Evolutionary conservation across 1,140 invertebrate genomes (phyloP), one percentile per base, ranked within the genome.

Genomic region (Zaprionus kolodkinae): DNA sequence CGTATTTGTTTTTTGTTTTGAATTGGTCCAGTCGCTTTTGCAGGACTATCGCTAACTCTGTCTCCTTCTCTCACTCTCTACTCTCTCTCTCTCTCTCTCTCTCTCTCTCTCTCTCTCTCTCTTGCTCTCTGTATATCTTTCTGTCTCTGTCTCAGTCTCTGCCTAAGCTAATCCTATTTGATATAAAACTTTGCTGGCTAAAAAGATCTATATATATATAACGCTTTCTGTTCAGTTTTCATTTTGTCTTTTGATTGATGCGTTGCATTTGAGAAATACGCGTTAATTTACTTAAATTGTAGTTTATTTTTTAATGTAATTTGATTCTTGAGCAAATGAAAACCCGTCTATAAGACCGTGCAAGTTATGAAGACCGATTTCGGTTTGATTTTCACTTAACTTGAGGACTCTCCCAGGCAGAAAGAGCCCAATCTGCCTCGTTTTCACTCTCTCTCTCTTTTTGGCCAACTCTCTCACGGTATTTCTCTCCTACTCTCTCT

Each of bases 401-500:
- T 50, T 30, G 6, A 64, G 62, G 21, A 25, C 21, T 25, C 30
- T 38, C 33, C 54, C 12, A 30, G 27, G 15, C 13, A 54, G n/a
- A 11, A 36, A 60, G 50, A 25, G 25, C 60, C 65, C 65, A 13
- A 65, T 52, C 60, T 36, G 13, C 43, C 38, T 64, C 17, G 25
- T n/a, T 43, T 13, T 56, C 36, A 56, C 59, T 70, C 6, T 48
- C 17, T 57, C 27, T 63, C 30, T 71, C 38, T 59, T 35, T 72
- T 36, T 38, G 27, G 30, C 27, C 36, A 59, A 27, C 21, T 30
- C 54, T 15, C 12, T 40, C 52, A 30, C 27, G 1, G 27, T 5
- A 30, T 30, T 6, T 30, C 27, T 30, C 27, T 5, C 27, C 27
- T 30, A 60, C 52, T 64, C 6, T 67, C 21, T 59, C 38, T 36